Percentiles rank a stretch among this genome's conserved stretches.
Evolutionary conservation across 92 coral and sea anemone genomes (phyloP).

Genomic region (Diadumene lineata): DNA sequence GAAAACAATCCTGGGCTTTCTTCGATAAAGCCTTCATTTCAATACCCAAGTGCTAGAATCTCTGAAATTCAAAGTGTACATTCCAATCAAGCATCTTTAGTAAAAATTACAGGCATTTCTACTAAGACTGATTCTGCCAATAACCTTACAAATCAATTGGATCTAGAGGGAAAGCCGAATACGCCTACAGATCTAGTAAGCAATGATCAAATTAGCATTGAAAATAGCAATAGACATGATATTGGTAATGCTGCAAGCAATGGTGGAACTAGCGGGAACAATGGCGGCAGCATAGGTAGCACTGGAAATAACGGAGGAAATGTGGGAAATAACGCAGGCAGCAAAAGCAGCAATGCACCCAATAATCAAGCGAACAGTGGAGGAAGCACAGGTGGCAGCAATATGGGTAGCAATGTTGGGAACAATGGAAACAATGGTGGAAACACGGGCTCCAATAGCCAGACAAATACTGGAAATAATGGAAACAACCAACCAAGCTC

Average conservation of each 20-base stretch:
- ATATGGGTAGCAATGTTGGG: slow-evolving; percentile 1
- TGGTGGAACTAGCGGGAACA: slow-evolving; percentile 5
- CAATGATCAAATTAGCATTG: neutral
- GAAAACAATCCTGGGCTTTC: neutral
- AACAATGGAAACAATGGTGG: neutral
- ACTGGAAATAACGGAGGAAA: slow-evolving; percentile 1
- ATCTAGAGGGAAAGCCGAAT: neutral
- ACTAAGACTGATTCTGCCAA: no score
- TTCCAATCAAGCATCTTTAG: neutral
- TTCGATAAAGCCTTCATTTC: neutral
- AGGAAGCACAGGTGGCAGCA: slow-evolving; percentile 1
- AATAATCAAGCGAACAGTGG: slow-evolving; percentile 12
- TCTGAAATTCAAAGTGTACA: neutral
- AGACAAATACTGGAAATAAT: neutral
- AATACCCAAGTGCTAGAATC: neutral
- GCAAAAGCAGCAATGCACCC: neutral
- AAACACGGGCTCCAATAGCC: neutral
- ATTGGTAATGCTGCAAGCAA: neutral
- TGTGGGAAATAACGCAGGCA: slow-evolving; percentile 10
- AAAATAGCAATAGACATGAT: neutral
- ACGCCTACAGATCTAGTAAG: slow-evolving; percentile 6
- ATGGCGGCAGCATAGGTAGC: neutral
- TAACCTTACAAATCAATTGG: neutral
- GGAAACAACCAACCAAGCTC: neutral
- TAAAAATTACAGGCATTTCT: no score